Base-by-base conservation (phyloP, 2,113 vertebrate genomes). In the Electrona antarctica region DNA sequence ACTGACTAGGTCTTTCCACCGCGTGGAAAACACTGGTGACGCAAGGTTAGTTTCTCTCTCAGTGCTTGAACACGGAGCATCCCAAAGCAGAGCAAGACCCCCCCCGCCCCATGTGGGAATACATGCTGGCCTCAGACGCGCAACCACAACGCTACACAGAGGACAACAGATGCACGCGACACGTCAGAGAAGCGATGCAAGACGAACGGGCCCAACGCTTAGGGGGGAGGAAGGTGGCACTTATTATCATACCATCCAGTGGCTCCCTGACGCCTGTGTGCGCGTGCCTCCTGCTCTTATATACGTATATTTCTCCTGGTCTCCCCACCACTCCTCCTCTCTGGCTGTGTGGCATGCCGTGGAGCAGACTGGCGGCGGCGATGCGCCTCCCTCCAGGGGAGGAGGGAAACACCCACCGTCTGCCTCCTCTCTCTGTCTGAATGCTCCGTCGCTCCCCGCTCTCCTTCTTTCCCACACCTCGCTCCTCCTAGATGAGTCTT, bases 321-420 rank as follows among this genome's bases (percentile, higher is more conserved):
- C 33, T 3, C 21, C 21, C 21, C 21, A 21, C 21, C 21, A 21
- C 21, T 21, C 21, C 21, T 21, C 21, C 21, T 76, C 57, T 67
- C 52, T 60, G 55, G 54, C 68, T 60, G 60, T 57, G 8, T 11
- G 46, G 64, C 12, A 61, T 13, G 68, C 65, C 2, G 46, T 61
- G 3, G 69, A 73, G 77, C 81, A 76, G 56, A 69, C 65, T 77
- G 69, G 66, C 67, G 5, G 60, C 13, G 8, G 74, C 46, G 11
- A 65, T 8, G 58, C 64, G 52, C 60, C 57, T 60, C 69, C 65
- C 65, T 50, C 76, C 66, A 52, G 49, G 80, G 77, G 77, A 80
- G 71, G 77, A 80, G 77, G 78, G 71, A 78, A 80, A 83, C 82
- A 81, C 68, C 74, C 68, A 73, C 81, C 79, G 71, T 80, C 83